Evolutionary conservation across 1,140 invertebrate genomes (phyloP).

Genomic region (Temnothorax nylanderi): DNA sequence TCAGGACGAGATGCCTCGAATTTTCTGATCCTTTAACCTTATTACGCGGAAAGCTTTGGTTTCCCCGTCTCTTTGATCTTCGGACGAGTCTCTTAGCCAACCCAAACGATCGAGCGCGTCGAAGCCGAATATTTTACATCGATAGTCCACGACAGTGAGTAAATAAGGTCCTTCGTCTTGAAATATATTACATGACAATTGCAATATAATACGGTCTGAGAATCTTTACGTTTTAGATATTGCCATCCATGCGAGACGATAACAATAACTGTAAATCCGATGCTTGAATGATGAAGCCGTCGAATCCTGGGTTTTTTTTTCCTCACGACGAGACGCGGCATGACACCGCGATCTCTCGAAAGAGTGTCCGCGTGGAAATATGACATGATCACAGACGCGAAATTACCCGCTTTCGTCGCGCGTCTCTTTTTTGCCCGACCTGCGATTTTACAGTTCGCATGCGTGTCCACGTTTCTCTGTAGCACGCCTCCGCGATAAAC

Average conservation of each 20-base stretch:
- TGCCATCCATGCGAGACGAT: slow-evolving; percentile 26
- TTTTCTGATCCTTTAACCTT: slow-evolving; percentile 64
- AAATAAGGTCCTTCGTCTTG: background rate
- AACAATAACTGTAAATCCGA: slow-evolving; percentile 49
- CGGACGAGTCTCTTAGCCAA: slow-evolving; percentile 72
- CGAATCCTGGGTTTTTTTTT: background rate
- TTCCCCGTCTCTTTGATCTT: slow-evolving; percentile 80
- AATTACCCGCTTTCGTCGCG: slow-evolving; percentile 69
- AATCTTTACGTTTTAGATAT: slow-evolving; percentile 1
- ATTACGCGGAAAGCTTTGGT: slow-evolving; percentile 65
- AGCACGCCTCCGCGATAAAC: slow-evolving; percentile 60
- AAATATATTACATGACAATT: background rate
- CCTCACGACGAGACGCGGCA: background rate
- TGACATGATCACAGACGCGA: slow-evolving; percentile 61
- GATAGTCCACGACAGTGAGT: slow-evolving; percentile 39
- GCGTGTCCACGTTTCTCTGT: slow-evolving; percentile 53
- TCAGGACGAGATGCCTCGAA: slow-evolving; percentile 41
- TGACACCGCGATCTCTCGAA: slow-evolving; percentile 38
- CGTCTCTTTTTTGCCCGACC: slow-evolving; percentile 49
- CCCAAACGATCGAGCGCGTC: slow-evolving; percentile 52
- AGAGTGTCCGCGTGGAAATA: slow-evolving; percentile 30
- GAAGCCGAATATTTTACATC: slow-evolving; percentile 63
- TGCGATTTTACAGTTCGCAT: slow-evolving; percentile 64
- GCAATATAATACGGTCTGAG: background rate
- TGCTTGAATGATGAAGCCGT: slow-evolving; percentile 2